Base-by-base conservation (phyloP, 2,888 invertebrate species). In the Acanthosoma haemorrhoidale region DNA sequence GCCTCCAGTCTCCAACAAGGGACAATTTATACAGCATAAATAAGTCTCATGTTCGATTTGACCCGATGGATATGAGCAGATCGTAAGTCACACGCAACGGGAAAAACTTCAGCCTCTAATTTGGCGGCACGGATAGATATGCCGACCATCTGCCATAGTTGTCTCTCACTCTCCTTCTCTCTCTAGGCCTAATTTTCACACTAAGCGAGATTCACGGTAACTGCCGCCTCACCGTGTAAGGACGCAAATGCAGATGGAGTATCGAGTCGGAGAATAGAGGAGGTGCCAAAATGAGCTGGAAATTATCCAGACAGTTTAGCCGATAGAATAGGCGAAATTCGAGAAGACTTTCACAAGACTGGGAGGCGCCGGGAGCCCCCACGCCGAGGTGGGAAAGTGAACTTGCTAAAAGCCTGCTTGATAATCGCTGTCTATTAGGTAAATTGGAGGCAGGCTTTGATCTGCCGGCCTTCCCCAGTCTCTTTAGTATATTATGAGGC, bases 41-140 rank as follows among this genome's bases (percentile, higher is more conserved):
- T n/a, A n/a, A n/a, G n/a, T n/a, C n/a, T n/a, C n/a, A n/a, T n/a
- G n/a, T n/a, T n/a, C n/a, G n/a, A n/a, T n/a, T n/a, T n/a, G n/a
- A n/a, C n/a, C n/a, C n/a, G n/a, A n/a, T n/a, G n/a, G n/a, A n/a
- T n/a, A n/a, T n/a, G n/a, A n/a, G n/a, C n/a, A n/a, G n/a, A n/a
- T n/a, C n/a, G n/a, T n/a, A n/a, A n/a, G n/a, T n/a, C n/a, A n/a
- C n/a, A n/a, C n/a, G n/a, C n/a, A n/a, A n/a, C n/a, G n/a, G n/a
- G n/a, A n/a, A n/a, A n/a, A n/a, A n/a, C n/a, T n/a, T n/a, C n/a
- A 51, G 51, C 29, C 51, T 51, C 25, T 51, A 51, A 51, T 51
- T 51, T 51, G 51, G n/a, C 51, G 51, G 51, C 51, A 51, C n/a
- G n/a, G 29, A 51, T 51, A 51, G 29, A 51, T 51, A 51, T 51